These are phyloP conservation scores for Melopsittacus undulatus DNA, from an alignment of 2,797 vertebrate species.

Conservation along the genomic window DNA sequence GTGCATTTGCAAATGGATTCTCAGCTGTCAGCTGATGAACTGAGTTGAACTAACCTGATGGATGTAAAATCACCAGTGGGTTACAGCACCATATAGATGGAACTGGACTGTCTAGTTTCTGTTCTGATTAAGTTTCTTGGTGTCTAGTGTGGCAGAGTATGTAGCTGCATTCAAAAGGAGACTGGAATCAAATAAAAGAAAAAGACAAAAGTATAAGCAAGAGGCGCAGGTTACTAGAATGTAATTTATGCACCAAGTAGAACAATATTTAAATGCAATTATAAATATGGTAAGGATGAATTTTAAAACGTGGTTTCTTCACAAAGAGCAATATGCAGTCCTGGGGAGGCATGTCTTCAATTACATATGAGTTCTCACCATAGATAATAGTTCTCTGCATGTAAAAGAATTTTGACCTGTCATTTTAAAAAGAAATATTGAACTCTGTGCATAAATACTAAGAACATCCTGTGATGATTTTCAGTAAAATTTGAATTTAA, in stretches of 20 bases:
- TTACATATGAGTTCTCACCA: not conserved
- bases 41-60: not conserved
- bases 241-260: not conserved
- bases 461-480: not conserved
- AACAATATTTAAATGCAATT: not conserved
- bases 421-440: not conserved
- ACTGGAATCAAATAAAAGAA: not conserved
- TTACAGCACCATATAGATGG: not conserved
- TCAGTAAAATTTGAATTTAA: not conserved
- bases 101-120: not conserved
- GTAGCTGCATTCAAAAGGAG: not conserved
- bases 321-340: not conserved
- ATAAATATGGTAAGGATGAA: not conserved
- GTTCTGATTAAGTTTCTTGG: not conserved
- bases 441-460: not conserved
- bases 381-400: not conserved
- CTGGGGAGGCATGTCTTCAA: not conserved
- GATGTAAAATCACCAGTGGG: not conserved
- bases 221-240: fast-evolving
- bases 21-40: not conserved
- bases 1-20: not conserved
- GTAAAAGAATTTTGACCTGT: not conserved
- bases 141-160: not conserved
- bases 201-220: not conserved
- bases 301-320: not conserved